phyloP scores from a whole-genome alignment of 1,140 invertebrate species.

The Stegodyphus mimosarum region DNA sequence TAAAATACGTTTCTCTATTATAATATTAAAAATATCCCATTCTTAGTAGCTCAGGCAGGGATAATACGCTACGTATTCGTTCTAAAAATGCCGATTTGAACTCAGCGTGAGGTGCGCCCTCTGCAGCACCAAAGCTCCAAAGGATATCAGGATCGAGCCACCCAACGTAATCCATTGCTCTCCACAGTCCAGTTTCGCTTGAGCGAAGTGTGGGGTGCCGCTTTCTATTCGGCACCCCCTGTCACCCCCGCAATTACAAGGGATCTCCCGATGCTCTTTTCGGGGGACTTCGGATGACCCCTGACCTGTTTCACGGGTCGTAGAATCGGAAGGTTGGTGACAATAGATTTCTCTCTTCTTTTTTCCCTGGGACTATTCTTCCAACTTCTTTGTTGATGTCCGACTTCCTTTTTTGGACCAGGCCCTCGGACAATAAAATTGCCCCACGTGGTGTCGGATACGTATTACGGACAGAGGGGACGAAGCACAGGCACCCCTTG shows the following conservation, averaged over 20 bases:
- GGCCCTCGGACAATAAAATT: slow-evolving; percentile 7
- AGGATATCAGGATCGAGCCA: not conserved
- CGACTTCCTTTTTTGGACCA: slow-evolving; percentile 2
- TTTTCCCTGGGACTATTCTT: slow-evolving; percentile 1
- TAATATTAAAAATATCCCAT: slow-evolving; percentile 1
- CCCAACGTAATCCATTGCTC: not conserved
- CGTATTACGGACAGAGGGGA: not conserved
- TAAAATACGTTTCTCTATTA: not conserved
- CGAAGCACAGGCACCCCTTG: not conserved
- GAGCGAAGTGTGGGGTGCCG: slow-evolving; percentile 6
- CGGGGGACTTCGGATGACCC: not conserved
- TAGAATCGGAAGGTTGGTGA: slow-evolving; percentile 17
- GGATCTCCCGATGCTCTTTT: slow-evolving; percentile 33
- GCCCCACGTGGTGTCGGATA: too few relatives aligned
- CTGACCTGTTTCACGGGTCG: slow-evolving; percentile 30
- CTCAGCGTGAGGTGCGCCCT: slow-evolving; percentile 15
- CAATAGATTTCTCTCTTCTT: not conserved
- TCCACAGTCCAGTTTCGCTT: not conserved
- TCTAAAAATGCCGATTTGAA: not conserved
- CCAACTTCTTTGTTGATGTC: slow-evolving; percentile 6
- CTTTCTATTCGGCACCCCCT: slow-evolving; percentile 20
- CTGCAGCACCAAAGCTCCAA: not conserved
- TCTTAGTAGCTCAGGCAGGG: not conserved
- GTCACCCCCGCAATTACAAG: slow-evolving; percentile 36
- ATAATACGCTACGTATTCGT: too few relatives aligned